Evolutionary conservation across 2,113 vertebrate species (phyloP), one percentile per base, ranked within the genome.

Genomic region (Pao palembangensis): DNA sequence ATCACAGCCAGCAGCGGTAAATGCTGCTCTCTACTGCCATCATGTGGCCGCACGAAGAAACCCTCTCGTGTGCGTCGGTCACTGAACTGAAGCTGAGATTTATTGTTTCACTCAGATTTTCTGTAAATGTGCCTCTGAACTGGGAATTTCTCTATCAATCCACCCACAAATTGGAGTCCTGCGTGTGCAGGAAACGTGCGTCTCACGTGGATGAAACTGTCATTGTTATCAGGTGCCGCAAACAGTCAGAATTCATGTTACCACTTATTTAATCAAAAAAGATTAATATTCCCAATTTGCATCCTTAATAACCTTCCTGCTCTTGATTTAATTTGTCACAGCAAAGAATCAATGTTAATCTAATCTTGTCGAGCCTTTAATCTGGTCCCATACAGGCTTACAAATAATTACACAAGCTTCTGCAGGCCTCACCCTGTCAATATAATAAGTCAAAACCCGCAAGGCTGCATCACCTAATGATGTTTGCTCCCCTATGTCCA

Each of bases 11-110:
- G 17, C 28, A 8, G 49, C 31, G 7, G 58, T 28, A 70, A 67
- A 58, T 15, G 8, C 73, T 83, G 87, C 72, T 85, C 67, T 86
- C 60, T 66, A 79, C 18, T 88, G 82, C 86, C 90, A 83, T 75
- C 90, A 77, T 69, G 81, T 88, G 86, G 84, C 2, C 0, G 14
- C 12, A 43, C 61, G 11, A 49, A 28, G 31, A 59, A 34, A 10
- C 4, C 51, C 1, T 21, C 50, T 56, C 14, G 2, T 10, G 18
- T 41, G 58, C 11, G 25, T 28, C 8, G 34, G 10, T 38, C 8
- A 12, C 34, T 8, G 34, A 8, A 38, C 34, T 38, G 34, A 2
- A 38, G 34, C 34, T 12, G 34, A 38, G 34, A 12, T 38, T 12
- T 2, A 31, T 19, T 1, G 8, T n/a, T 49, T 23, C 34, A 38